Base-by-base conservation (phyloP, 2,888 invertebrate species). In the Heliconius ismenius region DNA sequence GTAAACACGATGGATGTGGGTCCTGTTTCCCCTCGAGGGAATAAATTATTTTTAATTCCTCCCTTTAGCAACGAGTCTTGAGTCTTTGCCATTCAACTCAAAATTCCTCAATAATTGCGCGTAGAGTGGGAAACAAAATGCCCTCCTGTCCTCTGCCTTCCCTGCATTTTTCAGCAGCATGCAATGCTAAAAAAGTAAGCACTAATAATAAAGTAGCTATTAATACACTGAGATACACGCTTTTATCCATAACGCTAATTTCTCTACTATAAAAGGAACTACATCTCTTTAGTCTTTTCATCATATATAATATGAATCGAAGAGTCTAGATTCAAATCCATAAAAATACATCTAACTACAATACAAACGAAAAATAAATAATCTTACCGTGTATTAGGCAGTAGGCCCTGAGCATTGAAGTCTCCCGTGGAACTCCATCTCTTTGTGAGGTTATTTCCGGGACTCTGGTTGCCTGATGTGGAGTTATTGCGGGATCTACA, bases 381-480 rank as follows among this genome's bases (percentile, higher is more conserved):
- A 73, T 84, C 90, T 83, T 79, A 95, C 95, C 95, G 94, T 86
- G 86, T 88, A 76, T 84, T 93, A n/a, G 91, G 84, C 75, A 90
- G 88, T 63, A 95, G 87, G 1, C 94, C 94, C 74, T 94, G 94
- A 0, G 95, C 90, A 85, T 96, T 96, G 93, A 97, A 98, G 92
- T 98, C 98, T 7, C 97, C 97, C 0, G 97, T 97, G 28, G 97
- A 97, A 86, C 96, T 97, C 97, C 97, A 97, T 76, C 97, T 92
- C 91, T 97, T 97, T 77, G 95, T 95, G 81, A 96, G 94, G 87
- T 92, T 95, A 87, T 89, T 88, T 79, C 94, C 88, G 64, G 95
- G 94, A 83, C 95, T 95, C 84, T 95, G 95, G 88, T 95, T 95
- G 84, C 95, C 95, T 78, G 96, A 95, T 79, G 95, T 95, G 70